Conservation (phyloP, 2,888 invertebrate genomes). For the Holacanthella duospinosa region DNA sequence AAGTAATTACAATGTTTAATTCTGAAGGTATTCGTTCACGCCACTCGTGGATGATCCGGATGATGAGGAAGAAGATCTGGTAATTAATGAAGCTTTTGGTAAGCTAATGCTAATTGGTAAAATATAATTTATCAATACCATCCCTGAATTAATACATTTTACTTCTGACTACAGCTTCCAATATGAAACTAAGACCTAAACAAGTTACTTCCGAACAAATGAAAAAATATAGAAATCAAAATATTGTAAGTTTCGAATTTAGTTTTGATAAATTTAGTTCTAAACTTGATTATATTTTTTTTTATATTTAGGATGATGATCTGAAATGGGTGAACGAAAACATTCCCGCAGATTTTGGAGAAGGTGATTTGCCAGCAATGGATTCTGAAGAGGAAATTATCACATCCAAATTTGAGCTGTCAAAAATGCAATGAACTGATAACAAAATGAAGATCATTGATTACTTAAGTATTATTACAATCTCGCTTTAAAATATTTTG, state of each 20-base stretch:
- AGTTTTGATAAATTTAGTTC: neutral
- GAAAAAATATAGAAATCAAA: conserved; percentile 24
- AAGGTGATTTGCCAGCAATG: conserved; percentile 55
- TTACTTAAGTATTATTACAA: conserved; percentile 1
- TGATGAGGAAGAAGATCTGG: conserved; percentile 69
- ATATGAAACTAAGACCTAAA: conserved; percentile 32
- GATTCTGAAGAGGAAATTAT: conserved; percentile 74
- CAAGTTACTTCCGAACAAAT: conserved; percentile 26
- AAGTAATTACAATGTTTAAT: neutral
- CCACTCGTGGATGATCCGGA: conserved; percentile 76
- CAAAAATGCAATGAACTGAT: conserved; percentile 69
- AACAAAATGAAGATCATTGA: neutral
- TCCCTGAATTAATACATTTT: neutral
- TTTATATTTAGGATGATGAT: conserved; percentile 55
- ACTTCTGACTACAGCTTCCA: conserved; percentile 3
- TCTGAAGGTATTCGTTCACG: conserved; percentile 64
- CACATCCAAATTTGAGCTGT: conserved; percentile 74
- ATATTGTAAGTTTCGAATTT: conserved; percentile 16
- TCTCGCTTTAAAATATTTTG: no score
- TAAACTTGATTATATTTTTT: neutral
- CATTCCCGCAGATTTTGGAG: conserved; percentile 65
- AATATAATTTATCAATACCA: neutral
- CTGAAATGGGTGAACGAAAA: conserved; percentile 90
- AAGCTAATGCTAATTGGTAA: conserved; percentile 21
- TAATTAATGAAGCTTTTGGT: conserved; percentile 78